A percentile compares a stretch with the other conserved stretches of the same genome.
These are phyloP conservation scores for Uloborus plumipes DNA, from an alignment of 2,888 invertebrate genomes.

Conservation along the genomic window DNA sequence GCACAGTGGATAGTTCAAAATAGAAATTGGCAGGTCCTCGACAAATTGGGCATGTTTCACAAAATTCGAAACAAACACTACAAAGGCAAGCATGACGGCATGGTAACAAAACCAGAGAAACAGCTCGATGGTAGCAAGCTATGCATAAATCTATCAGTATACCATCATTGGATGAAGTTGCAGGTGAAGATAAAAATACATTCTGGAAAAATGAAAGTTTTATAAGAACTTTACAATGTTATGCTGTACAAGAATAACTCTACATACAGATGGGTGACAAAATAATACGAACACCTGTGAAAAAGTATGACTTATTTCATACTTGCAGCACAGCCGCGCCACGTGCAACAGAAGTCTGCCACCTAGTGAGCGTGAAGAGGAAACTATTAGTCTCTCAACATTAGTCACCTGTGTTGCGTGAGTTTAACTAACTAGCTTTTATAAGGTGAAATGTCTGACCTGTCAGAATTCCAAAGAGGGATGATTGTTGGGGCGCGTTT, in stretches of 20 bases:
- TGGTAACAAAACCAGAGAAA: constrained; percentile 85
- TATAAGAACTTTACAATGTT: neutral
- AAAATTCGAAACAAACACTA: constrained; percentile 82
- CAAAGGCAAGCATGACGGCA: constrained; percentile 90
- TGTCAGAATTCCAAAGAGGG: too few species aligned
- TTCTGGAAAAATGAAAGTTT: neutral
- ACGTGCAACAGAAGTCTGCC: too few species aligned
- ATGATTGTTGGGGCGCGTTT: too few species aligned
- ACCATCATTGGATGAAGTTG: constrained; percentile 5
- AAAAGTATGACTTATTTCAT: too few species aligned
- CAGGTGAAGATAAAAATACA: constrained; percentile 19
- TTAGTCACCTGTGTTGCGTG: too few species aligned
- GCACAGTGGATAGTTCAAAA: constrained; percentile 73
- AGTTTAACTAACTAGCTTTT: too few species aligned
- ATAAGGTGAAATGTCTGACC: too few species aligned
- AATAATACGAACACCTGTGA: too few species aligned
- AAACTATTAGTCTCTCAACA: too few species aligned
- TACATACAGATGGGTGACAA: too few species aligned
- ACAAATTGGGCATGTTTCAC: constrained; percentile 90
- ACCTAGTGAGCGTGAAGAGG: too few species aligned
- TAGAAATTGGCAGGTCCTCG: constrained; percentile 85
- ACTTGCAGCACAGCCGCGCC: too few species aligned
- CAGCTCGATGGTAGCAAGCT: constrained; percentile 84
- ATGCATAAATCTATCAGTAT: constrained; percentile 76
- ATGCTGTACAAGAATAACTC: neutral